phyloP scores from a whole-genome alignment of 2,888 invertebrate species.

The Acrobeloides nanus region DNA sequence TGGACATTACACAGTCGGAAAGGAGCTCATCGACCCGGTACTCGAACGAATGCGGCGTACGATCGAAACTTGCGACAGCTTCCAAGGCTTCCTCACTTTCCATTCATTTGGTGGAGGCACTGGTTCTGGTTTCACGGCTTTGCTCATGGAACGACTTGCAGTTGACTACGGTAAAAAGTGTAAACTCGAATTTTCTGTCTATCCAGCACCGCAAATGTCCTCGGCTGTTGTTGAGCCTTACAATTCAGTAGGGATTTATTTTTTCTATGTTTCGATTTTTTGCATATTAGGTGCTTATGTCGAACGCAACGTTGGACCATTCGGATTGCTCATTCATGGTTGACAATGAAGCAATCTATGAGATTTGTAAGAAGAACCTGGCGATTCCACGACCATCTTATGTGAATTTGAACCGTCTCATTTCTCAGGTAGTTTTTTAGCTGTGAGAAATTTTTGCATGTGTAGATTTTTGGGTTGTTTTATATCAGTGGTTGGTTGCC shows the following conservation, averaged over 20 bases:
- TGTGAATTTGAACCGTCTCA: slow-evolving; percentile 82
- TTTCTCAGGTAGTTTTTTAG: slow-evolving; percentile 69
- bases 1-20: slow-evolving; percentile 87
- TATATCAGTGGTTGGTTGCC: too few relatives aligned
- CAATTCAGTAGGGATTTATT: slow-evolving; percentile 87
- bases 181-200: slow-evolving; percentile 76
- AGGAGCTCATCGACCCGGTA: slow-evolving; percentile 63
- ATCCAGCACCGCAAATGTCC: slow-evolving; percentile 74
- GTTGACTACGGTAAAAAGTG: slow-evolving; percentile 61
- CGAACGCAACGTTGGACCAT: too few relatives aligned
- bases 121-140: slow-evolving; percentile 78
- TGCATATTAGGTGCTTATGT: slow-evolving; percentile 68
- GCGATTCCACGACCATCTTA: slow-evolving; percentile 70
- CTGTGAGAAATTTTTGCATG: too few relatives aligned
- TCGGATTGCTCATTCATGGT: too few relatives aligned
- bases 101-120: slow-evolving; percentile 61
- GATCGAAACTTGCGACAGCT: slow-evolving; percentile 23
- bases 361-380: too few relatives aligned
- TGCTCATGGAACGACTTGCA: slow-evolving; percentile 75
- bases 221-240: slow-evolving; percentile 73
- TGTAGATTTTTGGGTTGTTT: too few relatives aligned
- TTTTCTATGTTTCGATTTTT: neutral
- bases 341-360: too few relatives aligned
- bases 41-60: slow-evolving; percentile 45
- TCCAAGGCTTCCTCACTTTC: slow-evolving; percentile 73